A percentile compares a stretch with the other conserved stretches of the same genome.
Conservation (phyloP, 2,113 vertebrate species). For the Stomatorhinus ivindoensis region DNA sequence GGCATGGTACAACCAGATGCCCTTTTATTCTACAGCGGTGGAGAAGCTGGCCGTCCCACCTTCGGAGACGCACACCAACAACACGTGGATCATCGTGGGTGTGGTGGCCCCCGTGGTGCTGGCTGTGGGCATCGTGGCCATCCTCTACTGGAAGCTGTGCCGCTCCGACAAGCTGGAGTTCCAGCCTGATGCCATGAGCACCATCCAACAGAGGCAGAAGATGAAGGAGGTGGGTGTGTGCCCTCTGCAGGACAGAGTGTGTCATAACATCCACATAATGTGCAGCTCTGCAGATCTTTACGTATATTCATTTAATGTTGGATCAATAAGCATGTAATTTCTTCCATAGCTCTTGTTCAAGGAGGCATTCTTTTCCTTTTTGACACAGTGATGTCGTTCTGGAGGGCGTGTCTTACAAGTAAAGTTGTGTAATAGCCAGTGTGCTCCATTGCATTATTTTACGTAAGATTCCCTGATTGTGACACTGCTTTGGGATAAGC, state of each 20-base stretch:
- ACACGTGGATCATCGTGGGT: conserved; percentile 86
- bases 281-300: not conserved
- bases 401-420: too few relatives aligned
- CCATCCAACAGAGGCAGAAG: conserved; percentile 93
- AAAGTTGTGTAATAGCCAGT: not conserved
- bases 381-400: not conserved
- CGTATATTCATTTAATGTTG: not conserved
- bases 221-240: conserved; percentile 48
- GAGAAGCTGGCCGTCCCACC: conserved; percentile 67
- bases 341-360: not conserved
- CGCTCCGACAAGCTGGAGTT: conserved; percentile 95
- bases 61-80: conserved; percentile 76
- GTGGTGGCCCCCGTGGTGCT: conserved; percentile 84
- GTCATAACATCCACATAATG: not conserved
- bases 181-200: conserved; percentile 88
- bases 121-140: conserved; percentile 79
- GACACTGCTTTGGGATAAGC: not conserved
- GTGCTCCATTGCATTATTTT: not conserved
- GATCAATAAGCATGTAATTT: not conserved
- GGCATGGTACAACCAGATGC: not conserved
- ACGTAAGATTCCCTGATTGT: not conserved
- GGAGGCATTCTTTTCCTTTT: not conserved
- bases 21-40: conserved; percentile 62
- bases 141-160: conserved; percentile 97
- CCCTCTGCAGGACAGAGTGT: not conserved